Conservation (phyloP, 2,113 vertebrate species). For the Lepidothrix coronata region DNA sequence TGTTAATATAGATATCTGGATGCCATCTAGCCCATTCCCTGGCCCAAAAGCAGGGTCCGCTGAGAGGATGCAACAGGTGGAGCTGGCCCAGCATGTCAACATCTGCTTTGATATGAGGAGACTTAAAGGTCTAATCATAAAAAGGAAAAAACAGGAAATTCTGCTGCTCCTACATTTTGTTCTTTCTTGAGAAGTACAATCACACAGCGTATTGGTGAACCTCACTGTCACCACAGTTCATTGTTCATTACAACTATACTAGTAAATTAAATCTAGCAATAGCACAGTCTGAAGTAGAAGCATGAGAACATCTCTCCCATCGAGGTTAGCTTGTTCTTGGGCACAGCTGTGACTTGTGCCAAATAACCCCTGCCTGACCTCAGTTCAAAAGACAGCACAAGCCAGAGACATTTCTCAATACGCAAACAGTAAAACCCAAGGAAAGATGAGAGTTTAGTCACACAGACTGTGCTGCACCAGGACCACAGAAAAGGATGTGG, state of each 20-base stretch:
- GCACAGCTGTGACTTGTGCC: background rate
- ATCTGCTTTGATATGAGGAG: background rate
- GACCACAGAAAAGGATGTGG: background rate
- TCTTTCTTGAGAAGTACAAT: background rate
- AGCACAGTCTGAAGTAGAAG: background rate
- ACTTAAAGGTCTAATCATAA: background rate
- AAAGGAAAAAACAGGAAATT: background rate
- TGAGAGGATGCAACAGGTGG: background rate
- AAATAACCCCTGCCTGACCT: background rate
- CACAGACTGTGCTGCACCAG: background rate
- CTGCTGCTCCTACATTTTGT: background rate
- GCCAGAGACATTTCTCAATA: background rate
- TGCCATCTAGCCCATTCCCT: background rate
- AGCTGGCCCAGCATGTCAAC: background rate
- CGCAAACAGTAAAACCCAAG: background rate
- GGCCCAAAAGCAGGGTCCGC: background rate
- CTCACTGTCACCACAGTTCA: background rate
- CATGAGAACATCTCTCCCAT: background rate
- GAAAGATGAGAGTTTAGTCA: background rate
- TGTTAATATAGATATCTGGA: background rate
- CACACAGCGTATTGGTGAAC: background rate
- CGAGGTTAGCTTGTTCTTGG: background rate
- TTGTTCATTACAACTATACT: background rate
- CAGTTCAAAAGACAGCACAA: background rate
- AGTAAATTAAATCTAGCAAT: background rate